Percentiles rank a stretch among this genome's conserved stretches.
Conservation (phyloP, 2,113 vertebrate species). For the Pongo pygmaeus region DNA sequence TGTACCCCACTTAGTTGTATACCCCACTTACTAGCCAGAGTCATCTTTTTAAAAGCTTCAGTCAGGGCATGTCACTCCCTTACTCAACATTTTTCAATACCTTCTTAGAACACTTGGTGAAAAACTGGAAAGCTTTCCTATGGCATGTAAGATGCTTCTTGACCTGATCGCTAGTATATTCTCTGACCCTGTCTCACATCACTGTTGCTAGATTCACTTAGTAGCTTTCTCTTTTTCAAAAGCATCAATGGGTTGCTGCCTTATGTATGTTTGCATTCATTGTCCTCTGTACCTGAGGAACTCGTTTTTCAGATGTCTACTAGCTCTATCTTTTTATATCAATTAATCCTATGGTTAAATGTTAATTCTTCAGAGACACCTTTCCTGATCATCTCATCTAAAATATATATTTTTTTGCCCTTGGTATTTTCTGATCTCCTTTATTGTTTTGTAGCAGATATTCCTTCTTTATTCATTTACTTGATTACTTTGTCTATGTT, state of each 20-base stretch:
- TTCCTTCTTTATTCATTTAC: not conserved
- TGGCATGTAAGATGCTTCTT: not conserved
- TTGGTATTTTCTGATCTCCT: not conserved
- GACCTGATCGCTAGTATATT: no score
- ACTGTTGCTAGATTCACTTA: not conserved
- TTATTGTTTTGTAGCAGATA: not conserved
- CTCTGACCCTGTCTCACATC: not conserved
- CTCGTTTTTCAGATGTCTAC: not conserved
- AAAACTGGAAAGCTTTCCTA: not conserved
- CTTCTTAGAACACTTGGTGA: not conserved
- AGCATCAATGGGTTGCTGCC: not conserved
- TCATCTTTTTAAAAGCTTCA: not conserved
- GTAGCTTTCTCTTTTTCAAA: not conserved
- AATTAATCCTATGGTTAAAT: not conserved
- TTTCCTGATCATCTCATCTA: not conserved
- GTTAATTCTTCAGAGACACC: not conserved
- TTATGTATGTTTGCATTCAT: no score
- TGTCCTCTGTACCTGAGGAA: not conserved
- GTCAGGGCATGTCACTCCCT: not conserved
- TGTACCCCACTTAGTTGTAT: not conserved
- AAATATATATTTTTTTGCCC: not conserved
- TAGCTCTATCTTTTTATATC: not conserved
- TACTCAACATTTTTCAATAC: not conserved
- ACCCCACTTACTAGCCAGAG: not conserved
- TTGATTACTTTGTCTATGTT: not conserved